These are phyloP conservation scores for Eleutherodactylus coqui DNA, from an alignment of 2,797 vertebrate genomes.

Conservation along the genomic window DNA sequence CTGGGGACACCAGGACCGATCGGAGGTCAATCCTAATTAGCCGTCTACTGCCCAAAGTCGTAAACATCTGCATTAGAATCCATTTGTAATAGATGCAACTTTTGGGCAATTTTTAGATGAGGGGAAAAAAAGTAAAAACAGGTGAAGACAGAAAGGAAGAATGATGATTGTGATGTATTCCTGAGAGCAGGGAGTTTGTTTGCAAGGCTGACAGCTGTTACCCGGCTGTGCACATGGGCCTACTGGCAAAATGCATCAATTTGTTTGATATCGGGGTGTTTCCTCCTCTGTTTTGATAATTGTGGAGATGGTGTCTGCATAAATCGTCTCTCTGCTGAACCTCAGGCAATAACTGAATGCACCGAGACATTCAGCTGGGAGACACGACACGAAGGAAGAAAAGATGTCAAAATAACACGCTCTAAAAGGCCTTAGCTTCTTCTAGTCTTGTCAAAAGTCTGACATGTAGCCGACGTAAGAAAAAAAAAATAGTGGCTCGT, in stretches of 20 bases:
- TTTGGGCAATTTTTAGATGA: slow-evolving; percentile 59
- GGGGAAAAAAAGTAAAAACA: slow-evolving; percentile 4
- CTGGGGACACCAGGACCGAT: slow-evolving; percentile 65
- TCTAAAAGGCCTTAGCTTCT: slow-evolving; percentile 45
- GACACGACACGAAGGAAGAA: slow-evolving; percentile 58
- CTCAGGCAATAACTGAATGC: slow-evolving; percentile 67
- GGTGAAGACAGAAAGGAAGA: slow-evolving; percentile 57
- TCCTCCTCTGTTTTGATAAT: slow-evolving; percentile 72
- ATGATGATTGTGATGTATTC: slow-evolving; percentile 57
- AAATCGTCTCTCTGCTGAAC: slow-evolving; percentile 64
- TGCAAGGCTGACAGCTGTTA: slow-evolving; percentile 71
- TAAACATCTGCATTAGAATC: slow-evolving; percentile 64
- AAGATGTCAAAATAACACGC: slow-evolving; percentile 59
- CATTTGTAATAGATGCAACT: neutral
- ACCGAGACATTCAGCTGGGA: slow-evolving; percentile 64
- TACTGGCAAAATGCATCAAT: slow-evolving; percentile 72
- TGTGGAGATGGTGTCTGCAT: slow-evolving; percentile 73
- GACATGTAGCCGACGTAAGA: slow-evolving; percentile 40
- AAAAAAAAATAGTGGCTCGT: neutral
- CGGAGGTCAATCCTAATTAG: slow-evolving; percentile 69
- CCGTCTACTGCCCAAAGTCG: slow-evolving; percentile 64
- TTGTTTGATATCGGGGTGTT: slow-evolving; percentile 70
- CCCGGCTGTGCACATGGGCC: slow-evolving; percentile 68
- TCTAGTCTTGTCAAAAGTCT: slow-evolving; percentile 55
- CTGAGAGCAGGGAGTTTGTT: slow-evolving; percentile 61